Evolutionary conservation across 2,888 invertebrate genomes (phyloP), one percentile per base, ranked within the genome.

Genomic region (Leptura quadrifasciata): DNA sequence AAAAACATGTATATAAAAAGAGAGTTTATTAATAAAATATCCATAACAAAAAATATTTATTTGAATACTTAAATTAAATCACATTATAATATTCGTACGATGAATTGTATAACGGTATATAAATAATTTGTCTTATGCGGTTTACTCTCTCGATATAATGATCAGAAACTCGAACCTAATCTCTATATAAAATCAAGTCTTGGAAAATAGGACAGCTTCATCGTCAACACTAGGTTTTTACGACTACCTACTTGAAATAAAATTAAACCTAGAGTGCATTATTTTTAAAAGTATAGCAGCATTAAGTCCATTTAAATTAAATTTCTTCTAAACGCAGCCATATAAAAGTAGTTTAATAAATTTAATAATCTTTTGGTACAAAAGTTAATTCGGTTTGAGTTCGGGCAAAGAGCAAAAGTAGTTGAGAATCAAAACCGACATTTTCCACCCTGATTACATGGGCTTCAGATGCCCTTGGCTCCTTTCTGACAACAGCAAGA

Each of bases 381-480:
- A 94, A 93, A 58, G 92, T 91, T 64, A 94, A 90, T 88, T 93
- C 92, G 65, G 93, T 92, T 85, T 93, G 92, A 79, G 92, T 93
- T 87, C 92, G 91, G 0, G 93, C 91, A 87, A 94, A 94, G 75
- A 94, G 88, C 75, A 93, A 88, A 86, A 93, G 93, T 81, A 94
- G 87, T 86, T 94, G 93, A 0, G 94, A 94, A 87, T 94, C 94
- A 81, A 94, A 88, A 79, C 94, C 94, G 70, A 94, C 92, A 86
- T 93, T 93, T 88, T 91, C 93, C 35, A 94, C 91, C 85, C 92
- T 91, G 6, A 92, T 85, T 0, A 94, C 89, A 61, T 90, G 90
- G 0, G 94, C 93, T 52, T 89, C 87, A 2, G 90, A 86, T 78
- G 90, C 88, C n/a, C 90, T 90, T 0, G 93, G 92, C 61, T 92